Conservation (phyloP, 2,113 vertebrate species). For the Microcebus lehilahytsara region DNA sequence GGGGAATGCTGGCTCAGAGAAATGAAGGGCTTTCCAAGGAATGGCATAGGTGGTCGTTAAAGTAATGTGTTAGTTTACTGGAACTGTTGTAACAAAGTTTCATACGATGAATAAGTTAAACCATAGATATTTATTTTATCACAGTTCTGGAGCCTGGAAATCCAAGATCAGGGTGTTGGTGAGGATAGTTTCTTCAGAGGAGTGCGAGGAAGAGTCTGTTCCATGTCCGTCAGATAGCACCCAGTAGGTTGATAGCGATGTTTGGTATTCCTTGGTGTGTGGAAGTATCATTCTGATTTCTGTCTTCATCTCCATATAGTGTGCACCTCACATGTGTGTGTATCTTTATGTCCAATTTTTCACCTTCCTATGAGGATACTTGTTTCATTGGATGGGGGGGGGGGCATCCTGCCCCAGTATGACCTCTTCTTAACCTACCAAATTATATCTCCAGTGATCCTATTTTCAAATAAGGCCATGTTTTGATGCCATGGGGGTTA, state of each 20-base stretch:
- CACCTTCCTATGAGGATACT: background rate
- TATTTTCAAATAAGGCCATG: background rate
- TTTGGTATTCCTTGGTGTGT: background rate
- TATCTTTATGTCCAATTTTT: background rate
- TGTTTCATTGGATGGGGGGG: background rate
- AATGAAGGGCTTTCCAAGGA: background rate
- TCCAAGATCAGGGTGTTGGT: background rate
- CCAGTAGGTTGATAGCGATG: background rate
- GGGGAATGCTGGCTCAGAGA: background rate
- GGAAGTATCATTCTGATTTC: background rate
- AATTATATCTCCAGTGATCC: background rate
- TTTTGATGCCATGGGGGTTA: background rate
- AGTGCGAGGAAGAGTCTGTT: background rate
- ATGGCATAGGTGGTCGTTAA: background rate
- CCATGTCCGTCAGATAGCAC: rapidly evolving
- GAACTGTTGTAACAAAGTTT: background rate
- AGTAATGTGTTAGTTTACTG: background rate
- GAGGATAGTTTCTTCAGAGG: background rate
- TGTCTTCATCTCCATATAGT: background rate
- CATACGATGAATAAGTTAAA: background rate
- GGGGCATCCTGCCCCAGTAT: background rate
- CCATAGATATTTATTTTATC: background rate
- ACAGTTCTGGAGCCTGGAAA: background rate
- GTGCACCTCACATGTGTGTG: background rate
- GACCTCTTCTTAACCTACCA: background rate